Evolutionary conservation across 2,113 vertebrate species (phyloP).

Genomic region (Cebus imitator): DNA sequence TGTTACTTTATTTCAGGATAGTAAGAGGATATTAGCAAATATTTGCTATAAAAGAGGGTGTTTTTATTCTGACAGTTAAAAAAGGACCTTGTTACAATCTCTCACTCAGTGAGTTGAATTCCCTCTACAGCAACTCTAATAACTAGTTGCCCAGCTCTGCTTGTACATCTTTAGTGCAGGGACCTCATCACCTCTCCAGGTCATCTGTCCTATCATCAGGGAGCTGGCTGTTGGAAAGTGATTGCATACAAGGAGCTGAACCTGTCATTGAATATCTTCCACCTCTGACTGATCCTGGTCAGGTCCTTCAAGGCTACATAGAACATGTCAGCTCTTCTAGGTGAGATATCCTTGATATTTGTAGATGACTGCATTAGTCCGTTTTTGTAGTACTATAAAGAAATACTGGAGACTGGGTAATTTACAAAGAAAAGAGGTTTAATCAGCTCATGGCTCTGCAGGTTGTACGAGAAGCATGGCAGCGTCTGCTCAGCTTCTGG

Average conservation of each 20-base stretch:
- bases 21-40: background rate
- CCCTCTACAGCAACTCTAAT: background rate
- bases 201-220: background rate
- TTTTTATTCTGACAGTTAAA: background rate
- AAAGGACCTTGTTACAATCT: background rate
- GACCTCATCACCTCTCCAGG: background rate
- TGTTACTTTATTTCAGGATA: constrained; percentile 31
- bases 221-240: background rate
- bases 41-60: background rate
- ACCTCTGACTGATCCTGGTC: background rate
- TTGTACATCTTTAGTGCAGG: background rate
- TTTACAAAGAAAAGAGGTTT: too few relatives aligned
- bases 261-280: background rate
- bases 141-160: background rate
- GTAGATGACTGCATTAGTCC: background rate
- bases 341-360: background rate
- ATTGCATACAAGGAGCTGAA: background rate
- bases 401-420: too few relatives aligned
- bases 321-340: background rate
- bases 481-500: too few relatives aligned
- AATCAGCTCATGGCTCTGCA: too few relatives aligned
- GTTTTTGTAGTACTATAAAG: too few relatives aligned
- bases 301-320: background rate
- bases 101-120: background rate
- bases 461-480: too few relatives aligned